Conservation (phyloP, 2,797 vertebrate genomes). For the Strix occidentalis region DNA sequence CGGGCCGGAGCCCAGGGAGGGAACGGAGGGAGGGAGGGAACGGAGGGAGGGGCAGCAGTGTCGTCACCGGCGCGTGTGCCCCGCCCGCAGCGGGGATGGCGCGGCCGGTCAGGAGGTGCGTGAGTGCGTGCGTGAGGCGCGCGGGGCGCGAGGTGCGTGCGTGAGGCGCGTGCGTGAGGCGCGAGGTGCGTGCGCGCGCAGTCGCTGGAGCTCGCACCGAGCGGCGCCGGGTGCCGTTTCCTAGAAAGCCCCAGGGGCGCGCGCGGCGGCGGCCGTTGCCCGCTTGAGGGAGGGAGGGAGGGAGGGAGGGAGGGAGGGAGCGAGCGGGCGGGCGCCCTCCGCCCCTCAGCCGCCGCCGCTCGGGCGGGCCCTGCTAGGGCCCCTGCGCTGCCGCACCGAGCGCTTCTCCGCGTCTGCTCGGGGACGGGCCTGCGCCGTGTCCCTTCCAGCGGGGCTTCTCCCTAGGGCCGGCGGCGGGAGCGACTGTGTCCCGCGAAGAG, state of each 20-base stretch:
- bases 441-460: no score
- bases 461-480: not conserved
- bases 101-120: not conserved
- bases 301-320: no score
- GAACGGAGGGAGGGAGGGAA: no score
- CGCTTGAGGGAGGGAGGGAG: not conserved
- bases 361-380: not conserved
- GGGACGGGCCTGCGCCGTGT: no score
- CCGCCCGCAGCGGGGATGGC: not conserved
- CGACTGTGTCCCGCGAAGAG: accelerated
- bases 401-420: no score
- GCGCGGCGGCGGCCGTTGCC: not conserved
- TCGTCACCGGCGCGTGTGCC: no score
- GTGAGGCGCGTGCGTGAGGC: not conserved
- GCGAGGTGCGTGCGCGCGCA: no score
- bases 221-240: not conserved
- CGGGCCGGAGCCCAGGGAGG: accelerated
- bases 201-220: no score
- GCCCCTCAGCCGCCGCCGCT: not conserved
- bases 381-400: not conserved
- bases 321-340: not conserved
- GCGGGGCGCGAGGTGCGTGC: not conserved
- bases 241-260: not conserved
- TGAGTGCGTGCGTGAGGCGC: not conserved
- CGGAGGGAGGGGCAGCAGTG: accelerated